Evolutionary conservation across 2,888 invertebrate genomes (phyloP), one percentile per base, ranked within the genome.

Genomic region (Microctonus aethiopoides): DNA sequence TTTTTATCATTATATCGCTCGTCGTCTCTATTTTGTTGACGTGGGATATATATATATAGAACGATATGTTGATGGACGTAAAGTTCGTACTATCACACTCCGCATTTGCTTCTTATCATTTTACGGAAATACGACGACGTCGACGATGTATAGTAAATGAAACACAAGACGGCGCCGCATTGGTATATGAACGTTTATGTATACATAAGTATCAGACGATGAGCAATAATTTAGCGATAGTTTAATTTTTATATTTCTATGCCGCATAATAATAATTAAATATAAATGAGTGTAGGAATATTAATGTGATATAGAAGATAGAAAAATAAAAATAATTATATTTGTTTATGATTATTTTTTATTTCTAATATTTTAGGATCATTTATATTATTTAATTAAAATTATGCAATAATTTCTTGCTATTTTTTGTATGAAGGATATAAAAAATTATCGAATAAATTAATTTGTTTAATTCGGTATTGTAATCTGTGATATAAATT

Each of bases 121-220:
- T 60, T 60, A 60, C 60, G 60, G 60, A 60, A 60, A 60, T 22
- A 60, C 36, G 22, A 34, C 26, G 13, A 36, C 36, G 22, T 34
- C 26, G 13, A 36, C 60, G 36, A n/a, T n/a, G n/a, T n/a, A n/a
- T n/a, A n/a, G n/a, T 60, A 60, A 60, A 34, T 36, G 57, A 57
- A 57, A 57, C 16, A 57, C 16, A 54, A 22, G 22, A 54, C 26
- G 29, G 29, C 29, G 29, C 29, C 29, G 29, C 29, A 29, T 29
- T 29, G 29, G 29, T 29, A 7, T 29, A 7, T 29, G 29, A 5
- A 36, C 10, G 10, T 36, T 36, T 36, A 36, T 7, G 10, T 7
- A 36, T 7, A 36, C 11, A 41, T 41, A 11, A 41, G 41, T n/a
- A 6, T 10, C 11, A 41, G 41, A 11, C 41, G 7, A 57, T 57